Evolutionary conservation across 1,140 invertebrate genomes (phyloP).

Genomic region (Schmidtea mediterranea): DNA sequence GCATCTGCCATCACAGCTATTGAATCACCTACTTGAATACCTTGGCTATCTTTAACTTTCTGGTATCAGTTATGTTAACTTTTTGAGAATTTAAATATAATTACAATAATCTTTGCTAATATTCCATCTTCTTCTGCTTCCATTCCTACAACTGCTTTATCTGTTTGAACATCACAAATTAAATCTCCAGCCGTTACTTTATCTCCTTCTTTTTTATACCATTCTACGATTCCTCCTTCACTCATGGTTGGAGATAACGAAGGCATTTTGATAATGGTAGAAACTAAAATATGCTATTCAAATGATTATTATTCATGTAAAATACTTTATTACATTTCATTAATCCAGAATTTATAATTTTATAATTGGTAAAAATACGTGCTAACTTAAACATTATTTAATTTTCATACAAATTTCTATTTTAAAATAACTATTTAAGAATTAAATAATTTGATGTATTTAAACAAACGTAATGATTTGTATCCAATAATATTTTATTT

Average conservation of each 20-base stretch:
- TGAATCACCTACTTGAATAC: slow-evolving; percentile 51
- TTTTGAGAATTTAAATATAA: no score
- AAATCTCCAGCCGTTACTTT: slow-evolving; percentile 32
- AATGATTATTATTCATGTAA: no score
- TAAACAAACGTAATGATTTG: no score
- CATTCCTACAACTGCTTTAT: slow-evolving; percentile 34
- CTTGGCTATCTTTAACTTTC: slow-evolving; percentile 43
- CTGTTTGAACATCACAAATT: slow-evolving; percentile 37
- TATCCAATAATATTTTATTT: no score
- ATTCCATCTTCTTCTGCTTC: slow-evolving; percentile 35
- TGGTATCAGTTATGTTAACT: slow-evolving; percentile 10
- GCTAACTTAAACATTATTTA: no score
- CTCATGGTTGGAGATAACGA: slow-evolving; percentile 37
- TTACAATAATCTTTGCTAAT: slow-evolving; percentile 35
- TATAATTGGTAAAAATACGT: no score
- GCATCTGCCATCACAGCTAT: slow-evolving; percentile 62
- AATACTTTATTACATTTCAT: no score
- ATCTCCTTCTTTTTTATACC: slow-evolving; percentile 36
- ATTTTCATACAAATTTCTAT: no score
- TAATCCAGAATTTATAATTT: no score
- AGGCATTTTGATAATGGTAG: slow-evolving; percentile 31
- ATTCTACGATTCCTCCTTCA: slow-evolving; percentile 36
- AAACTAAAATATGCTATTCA: background rate
- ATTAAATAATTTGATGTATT: no score
- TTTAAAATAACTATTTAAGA: no score